Base-by-base conservation (phyloP, 2,888 invertebrate species). In the Pristionchus maxplancki region DNA sequence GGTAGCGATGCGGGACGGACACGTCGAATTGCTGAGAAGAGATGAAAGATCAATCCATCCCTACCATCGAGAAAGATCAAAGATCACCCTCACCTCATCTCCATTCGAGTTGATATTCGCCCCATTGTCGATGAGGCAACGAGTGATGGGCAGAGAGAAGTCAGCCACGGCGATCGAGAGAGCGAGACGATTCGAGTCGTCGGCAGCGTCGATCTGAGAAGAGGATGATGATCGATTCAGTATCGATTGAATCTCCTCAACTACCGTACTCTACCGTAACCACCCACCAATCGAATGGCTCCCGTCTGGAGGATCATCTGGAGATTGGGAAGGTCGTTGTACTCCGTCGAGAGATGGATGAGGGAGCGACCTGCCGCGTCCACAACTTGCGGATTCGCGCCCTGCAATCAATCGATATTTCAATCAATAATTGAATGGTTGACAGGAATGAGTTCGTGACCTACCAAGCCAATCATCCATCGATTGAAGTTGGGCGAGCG, bases 401-500 rank as follows among this genome's bases (percentile, higher is more conserved):
- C 85, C 85, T 85, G 28, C 1, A 31, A 64, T 1, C 6, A 58
- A 24, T 34, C 44, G 34, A 40, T 20, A 62, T 2, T 9, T 24
- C 37, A 15, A 31, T 53, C 6, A 53, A 34, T n/a, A 44, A 48
- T 48, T 17, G 50, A 81, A 0, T 67, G 9, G 4, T 31, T 31
- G n/a, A n/a, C n/a, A n/a, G n/a, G n/a, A n/a, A n/a, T n/a, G n/a
- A n/a, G n/a, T n/a, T n/a, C 20, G 24, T 58, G 2, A n/a, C 40
- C 37, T n/a, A 85, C 85, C 85, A 28, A 28, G 9, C 8, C 4
- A 20, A 85, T 85, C 1, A 85, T 40, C 64, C 40, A 62, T 28
- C 50, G 37, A 64, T 40, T 85, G 85, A 85, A 85, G 40, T 31
- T 34, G 31, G 85, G 58, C 1, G 64, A n/a, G 15, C 85, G 85